These are phyloP conservation scores for Aphidius ervi DNA, from an alignment of 1,140 invertebrate species.

Conservation along the genomic window DNA sequence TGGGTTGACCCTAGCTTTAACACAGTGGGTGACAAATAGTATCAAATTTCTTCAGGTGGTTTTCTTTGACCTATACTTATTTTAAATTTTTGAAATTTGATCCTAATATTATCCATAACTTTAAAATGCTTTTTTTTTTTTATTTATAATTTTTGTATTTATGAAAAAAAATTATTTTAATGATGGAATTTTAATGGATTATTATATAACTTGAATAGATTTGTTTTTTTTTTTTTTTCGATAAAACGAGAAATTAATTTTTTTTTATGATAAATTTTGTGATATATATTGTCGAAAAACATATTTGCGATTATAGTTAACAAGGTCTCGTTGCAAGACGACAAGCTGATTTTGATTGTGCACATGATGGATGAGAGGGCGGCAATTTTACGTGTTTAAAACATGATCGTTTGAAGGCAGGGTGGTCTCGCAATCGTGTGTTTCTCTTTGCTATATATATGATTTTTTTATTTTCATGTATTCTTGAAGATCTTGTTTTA, in stretches of 20 bases:
- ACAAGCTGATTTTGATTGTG: conserved; percentile 37
- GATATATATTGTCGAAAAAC: not conserved
- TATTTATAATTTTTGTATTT: too few relatives aligned
- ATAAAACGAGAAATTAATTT: not conserved
- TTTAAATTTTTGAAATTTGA: too few relatives aligned
- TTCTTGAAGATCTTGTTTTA: too few relatives aligned
- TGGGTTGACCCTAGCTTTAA: too few relatives aligned
- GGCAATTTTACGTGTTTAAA: conserved; percentile 52
- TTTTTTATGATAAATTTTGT: not conserved
- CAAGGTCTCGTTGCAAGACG: conserved; percentile 29
- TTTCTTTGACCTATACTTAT: too few relatives aligned
- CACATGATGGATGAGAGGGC: conserved; percentile 52
- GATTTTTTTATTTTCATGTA: conserved; percentile 20
- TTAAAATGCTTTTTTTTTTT: too few relatives aligned
- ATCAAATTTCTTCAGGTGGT: too few relatives aligned
- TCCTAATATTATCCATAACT: too few relatives aligned
- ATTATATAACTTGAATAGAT: not conserved
- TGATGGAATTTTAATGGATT: too few relatives aligned
- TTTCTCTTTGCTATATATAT: conserved; percentile 25
- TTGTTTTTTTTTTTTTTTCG: too few relatives aligned
- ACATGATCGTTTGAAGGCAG: conserved; percentile 48
- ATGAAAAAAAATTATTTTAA: too few relatives aligned
- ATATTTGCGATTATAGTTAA: conserved; percentile 20
- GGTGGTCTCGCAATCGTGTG: conserved; percentile 44
- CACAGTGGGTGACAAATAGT: too few relatives aligned